A percentile compares a stretch with the other conserved stretches of the same genome.
phyloP scores from a whole-genome alignment of 2,888 invertebrate species.

The Oligia latruncula region DNA sequence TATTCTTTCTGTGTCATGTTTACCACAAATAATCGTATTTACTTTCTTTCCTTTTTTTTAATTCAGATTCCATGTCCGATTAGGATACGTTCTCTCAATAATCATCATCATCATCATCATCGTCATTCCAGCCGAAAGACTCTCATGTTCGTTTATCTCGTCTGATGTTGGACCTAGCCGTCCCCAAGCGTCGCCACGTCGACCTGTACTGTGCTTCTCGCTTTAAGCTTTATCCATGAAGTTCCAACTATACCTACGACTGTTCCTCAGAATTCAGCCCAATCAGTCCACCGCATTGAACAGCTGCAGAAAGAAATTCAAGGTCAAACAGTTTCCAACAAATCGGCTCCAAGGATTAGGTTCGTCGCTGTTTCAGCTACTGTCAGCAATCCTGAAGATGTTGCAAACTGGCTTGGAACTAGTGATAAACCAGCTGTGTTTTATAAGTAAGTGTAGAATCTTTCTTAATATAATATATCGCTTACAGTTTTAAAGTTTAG shows the following conservation, averaged over 20 bases:
- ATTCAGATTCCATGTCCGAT: not conserved
- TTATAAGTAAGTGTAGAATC: constrained; percentile 82
- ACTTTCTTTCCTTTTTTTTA: not conserved
- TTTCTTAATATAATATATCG: not conserved
- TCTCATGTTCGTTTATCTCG: not conserved
- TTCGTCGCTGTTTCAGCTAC: constrained; percentile 95
- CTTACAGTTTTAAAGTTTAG: too few relatives aligned
- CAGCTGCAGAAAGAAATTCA: constrained; percentile 77
- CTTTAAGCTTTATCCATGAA: not conserved
- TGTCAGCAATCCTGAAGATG: constrained; percentile 94
- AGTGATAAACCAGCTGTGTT: constrained; percentile 84
- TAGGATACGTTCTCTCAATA: not conserved
- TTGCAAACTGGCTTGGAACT: constrained; percentile 92
- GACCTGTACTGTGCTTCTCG: not conserved
- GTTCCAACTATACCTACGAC: not conserved
- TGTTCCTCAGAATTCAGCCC: constrained; percentile 77
- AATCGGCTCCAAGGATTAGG: constrained; percentile 83
- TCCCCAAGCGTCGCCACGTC: not conserved
- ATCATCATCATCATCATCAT: not conserved
- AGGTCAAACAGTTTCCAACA: constrained; percentile 57
- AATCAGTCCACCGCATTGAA: constrained; percentile 83
- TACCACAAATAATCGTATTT: too few relatives aligned
- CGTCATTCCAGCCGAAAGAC: not conserved
- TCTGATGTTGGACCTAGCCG: too few relatives aligned
- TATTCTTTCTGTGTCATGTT: too few relatives aligned